Evolutionary conservation across 2,888 invertebrate genomes (phyloP).

Genomic region (Tachina grossa): DNA sequence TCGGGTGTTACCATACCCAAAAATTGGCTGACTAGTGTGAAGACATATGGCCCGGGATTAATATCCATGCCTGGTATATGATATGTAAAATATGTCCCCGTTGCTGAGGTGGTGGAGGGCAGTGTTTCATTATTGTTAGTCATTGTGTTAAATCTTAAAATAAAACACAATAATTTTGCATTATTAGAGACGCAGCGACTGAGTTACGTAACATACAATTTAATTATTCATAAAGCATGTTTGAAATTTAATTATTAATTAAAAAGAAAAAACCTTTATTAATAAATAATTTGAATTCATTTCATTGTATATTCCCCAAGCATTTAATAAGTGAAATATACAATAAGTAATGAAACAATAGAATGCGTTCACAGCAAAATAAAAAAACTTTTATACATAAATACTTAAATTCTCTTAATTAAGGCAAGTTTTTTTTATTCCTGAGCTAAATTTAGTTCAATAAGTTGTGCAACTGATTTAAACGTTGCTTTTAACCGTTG

Average conservation of each 20-base stretch:
- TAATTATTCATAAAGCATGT: slow-evolving; percentile 11
- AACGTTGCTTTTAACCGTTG: too few species aligned
- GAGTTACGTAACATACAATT: neutral
- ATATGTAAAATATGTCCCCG: slow-evolving; percentile 80
- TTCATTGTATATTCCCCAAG: slow-evolving; percentile 18
- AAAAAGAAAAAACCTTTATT: too few species aligned
- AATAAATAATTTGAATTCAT: slow-evolving; percentile 26
- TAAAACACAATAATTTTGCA: neutral
- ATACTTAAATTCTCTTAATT: too few species aligned
- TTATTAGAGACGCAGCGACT: neutral
- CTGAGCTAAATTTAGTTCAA: too few species aligned
- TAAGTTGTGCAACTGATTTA: too few species aligned
- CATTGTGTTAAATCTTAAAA: slow-evolving; percentile 59
- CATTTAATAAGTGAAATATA: slow-evolving; percentile 34
- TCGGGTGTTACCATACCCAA: slow-evolving; percentile 83
- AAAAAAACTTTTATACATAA: neutral
- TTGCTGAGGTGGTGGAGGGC: slow-evolving; percentile 75
- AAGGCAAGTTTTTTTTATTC: too few species aligned
- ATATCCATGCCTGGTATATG: slow-evolving; percentile 82
- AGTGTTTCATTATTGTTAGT: slow-evolving; percentile 77
- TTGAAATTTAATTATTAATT: slow-evolving; percentile 14
- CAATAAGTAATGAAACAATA: slow-evolving; percentile 42
- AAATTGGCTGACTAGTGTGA: slow-evolving; percentile 82
- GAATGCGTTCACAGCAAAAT: neutral
- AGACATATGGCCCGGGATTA: slow-evolving; percentile 81